Conservation (phyloP, 2,888 invertebrate species). For the Exephanes ischioxanthus region DNA sequence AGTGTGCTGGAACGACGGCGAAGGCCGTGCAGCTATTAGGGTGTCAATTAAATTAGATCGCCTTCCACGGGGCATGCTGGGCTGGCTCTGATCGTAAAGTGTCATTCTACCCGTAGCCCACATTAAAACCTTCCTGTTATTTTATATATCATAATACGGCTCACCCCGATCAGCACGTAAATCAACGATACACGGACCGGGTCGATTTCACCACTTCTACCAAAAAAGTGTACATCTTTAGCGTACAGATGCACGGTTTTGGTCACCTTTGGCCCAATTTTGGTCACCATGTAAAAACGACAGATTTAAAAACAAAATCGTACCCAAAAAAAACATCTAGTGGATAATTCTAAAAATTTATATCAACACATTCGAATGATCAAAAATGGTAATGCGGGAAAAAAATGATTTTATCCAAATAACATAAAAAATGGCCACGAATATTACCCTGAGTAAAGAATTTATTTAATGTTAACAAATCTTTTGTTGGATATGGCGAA, state of each 20-base stretch:
- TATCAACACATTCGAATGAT: background rate
- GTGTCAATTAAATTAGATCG: slow-evolving; percentile 84
- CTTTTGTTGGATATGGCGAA: no score
- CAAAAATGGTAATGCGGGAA: background rate
- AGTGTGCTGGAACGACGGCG: slow-evolving; percentile 74
- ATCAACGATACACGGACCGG: background rate
- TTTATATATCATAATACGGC: background rate
- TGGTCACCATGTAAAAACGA: background rate
- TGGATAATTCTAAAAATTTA: background rate
- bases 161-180: background rate
- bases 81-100: slow-evolving; percentile 78
- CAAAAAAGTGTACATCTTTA: background rate
- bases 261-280: background rate
- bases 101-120: slow-evolving; percentile 66
- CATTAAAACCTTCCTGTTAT: slow-evolving; percentile 8
- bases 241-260: background rate
- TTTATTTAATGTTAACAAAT: no score
- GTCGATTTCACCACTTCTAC: background rate
- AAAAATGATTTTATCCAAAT: background rate
- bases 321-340: background rate
- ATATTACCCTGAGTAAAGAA: no score
- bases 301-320: background rate
- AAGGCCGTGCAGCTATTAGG: slow-evolving; percentile 79
- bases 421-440: background rate
- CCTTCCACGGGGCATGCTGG: slow-evolving; percentile 71